Conservation (phyloP, 64 coral and sea anemone genomes). For the Montipora efflorescens region DNA sequence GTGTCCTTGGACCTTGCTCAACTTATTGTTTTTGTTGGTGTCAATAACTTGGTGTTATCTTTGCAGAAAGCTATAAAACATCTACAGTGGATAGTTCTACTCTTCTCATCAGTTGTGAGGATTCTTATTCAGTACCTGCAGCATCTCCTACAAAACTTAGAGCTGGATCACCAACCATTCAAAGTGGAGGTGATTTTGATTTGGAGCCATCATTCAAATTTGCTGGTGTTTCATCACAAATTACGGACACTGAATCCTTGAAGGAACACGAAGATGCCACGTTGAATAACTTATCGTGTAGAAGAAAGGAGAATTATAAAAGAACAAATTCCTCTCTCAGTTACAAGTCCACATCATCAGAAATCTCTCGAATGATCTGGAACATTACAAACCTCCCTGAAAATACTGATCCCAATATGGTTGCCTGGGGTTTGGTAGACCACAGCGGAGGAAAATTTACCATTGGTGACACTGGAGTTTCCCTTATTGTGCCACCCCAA, state of each 20-base stretch:
- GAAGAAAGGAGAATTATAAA: background rate
- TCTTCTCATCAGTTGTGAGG: background rate
- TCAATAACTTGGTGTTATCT: background rate
- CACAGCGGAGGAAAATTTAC: slow-evolving; percentile 80
- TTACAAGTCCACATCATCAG: slow-evolving; percentile 56
- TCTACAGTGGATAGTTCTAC: background rate
- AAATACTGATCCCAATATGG: slow-evolving; percentile 59
- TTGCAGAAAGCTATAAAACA: background rate
- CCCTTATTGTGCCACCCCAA: slow-evolving; percentile 56
- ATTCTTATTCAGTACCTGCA: background rate
- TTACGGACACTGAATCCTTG: background rate
- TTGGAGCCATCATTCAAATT: background rate
- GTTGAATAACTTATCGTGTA: background rate
- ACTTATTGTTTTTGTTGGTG: background rate
- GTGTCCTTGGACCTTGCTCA: too few species aligned
- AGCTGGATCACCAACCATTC: background rate
- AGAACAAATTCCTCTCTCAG: slow-evolving; percentile 65
- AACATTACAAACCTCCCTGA: slow-evolving; percentile 73
- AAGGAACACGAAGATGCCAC: background rate
- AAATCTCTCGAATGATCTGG: slow-evolving; percentile 73
- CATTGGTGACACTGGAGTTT: slow-evolving; percentile 72
- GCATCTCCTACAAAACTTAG: background rate
- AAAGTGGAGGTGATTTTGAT: background rate
- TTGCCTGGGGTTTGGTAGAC: slow-evolving; percentile 77
- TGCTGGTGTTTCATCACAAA: background rate